Base-by-base conservation (phyloP, 2,113 vertebrate species). In the Octodon degus region DNA sequence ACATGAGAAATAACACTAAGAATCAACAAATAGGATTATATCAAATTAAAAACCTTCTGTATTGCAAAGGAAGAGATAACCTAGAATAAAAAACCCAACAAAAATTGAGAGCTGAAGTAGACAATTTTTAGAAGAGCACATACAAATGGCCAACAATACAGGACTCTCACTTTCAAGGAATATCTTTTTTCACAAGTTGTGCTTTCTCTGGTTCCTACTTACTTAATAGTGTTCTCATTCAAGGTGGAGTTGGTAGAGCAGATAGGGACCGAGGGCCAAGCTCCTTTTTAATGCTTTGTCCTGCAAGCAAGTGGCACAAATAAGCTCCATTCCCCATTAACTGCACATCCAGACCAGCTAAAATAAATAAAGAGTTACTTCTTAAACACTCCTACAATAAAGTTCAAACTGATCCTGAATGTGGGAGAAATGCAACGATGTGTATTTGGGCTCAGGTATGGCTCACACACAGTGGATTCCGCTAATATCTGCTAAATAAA, bases 361-460 rank as follows among this genome's bases (percentile, higher is more conserved):
- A 88, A 91, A 90, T 17, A 74, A 93, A 95, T 53, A 24, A 62
- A 91, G 82, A 30, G 43, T 25, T 68, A n/a, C 22, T 62, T 67
- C 50, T 47, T 50, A 83, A 89, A 92, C 62, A 87, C 5, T 32
- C 93, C 70, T 67, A 68, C 60, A 97, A 83, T 47, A 63, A 43
- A 94, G 55, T 40, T 87, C 65, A 87, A 74, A 76, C 32, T 8
- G 25, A 70, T 86, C 83, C 80, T 24, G 24, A 2, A 65, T 76
- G 20, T 81, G 32, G 7, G 32, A 85, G 50, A 95, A 92, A 81
- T 14, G 17, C 40, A 34, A 43, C 53, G 55, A 77, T n/a, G 24
- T 47, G 72, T 85, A 43, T 72, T 76, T 62, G 77, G 8, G 17
- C 40, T 43, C 37, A 77, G 70, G 30, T 47, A 40, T 25, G 67